Evolutionary conservation across 2,113 vertebrate genomes (phyloP).

Genomic region (Ondatra zibethicus): DNA sequence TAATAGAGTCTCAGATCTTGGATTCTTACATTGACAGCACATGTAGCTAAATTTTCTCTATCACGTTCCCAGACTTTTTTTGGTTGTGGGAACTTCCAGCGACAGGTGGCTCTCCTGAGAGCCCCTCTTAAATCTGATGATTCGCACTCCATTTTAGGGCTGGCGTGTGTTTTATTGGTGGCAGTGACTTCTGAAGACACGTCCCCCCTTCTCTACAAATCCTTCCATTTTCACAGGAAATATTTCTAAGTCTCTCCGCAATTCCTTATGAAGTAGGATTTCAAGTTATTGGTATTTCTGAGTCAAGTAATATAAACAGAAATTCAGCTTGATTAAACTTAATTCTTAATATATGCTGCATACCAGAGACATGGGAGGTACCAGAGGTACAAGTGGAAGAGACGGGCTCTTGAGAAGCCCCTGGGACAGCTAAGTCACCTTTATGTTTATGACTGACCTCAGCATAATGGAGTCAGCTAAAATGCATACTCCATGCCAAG

Average conservation of each 20-base stretch:
- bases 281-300: constrained; percentile 33
- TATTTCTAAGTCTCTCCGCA: constrained; percentile 18
- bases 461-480: neutral
- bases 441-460: neutral
- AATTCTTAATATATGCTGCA: neutral
- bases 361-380: neutral
- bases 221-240: neutral
- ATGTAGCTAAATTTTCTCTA: neutral
- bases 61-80: neutral
- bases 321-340: neutral
- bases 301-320: neutral
- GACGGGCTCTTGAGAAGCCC: neutral
- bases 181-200: constrained; percentile 36
- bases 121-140: neutral
- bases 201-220: neutral
- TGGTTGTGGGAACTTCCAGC: neutral
- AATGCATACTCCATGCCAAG: neutral
- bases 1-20: neutral
- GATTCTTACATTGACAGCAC: neutral
- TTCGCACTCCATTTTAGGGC: neutral
- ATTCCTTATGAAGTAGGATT: constrained; percentile 26
- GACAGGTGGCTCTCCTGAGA: neutral
- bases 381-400: neutral
- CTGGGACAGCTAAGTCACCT: neutral
- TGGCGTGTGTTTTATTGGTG: neutral